Percentiles rank a stretch among this genome's conserved stretches.
Evolutionary conservation across 2,797 vertebrate species (phyloP).

Genomic region (Tenualosa ilisha): DNA sequence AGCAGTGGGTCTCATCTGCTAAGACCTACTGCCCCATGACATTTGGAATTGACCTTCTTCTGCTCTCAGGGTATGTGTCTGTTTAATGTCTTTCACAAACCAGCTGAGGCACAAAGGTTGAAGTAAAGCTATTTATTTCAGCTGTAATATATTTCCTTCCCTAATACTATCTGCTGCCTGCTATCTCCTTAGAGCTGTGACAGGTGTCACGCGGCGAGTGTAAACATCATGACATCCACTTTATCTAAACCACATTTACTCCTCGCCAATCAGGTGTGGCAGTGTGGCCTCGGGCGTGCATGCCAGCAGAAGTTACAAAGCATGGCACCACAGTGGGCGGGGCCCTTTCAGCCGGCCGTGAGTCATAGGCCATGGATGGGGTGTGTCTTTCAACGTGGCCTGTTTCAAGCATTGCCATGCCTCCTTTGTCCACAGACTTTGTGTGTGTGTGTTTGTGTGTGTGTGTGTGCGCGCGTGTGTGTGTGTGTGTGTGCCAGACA

Average conservation of each 20-base stretch:
- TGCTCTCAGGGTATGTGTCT: not conserved
- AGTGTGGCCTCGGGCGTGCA: not conserved
- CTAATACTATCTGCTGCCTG: not conserved
- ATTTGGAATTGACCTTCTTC: not conserved
- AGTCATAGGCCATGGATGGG: not conserved
- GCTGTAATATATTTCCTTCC: not conserved
- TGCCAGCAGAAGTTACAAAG: not conserved
- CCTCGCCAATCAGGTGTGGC: not conserved
- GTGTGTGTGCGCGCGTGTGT: not conserved
- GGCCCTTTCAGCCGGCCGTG: not conserved
- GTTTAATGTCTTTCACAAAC: not conserved
- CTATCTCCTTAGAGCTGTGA: too few relatives aligned
- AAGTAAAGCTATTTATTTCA: not conserved
- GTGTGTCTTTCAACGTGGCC: not conserved
- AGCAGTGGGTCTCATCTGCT: too few relatives aligned
- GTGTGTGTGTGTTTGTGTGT: not conserved
- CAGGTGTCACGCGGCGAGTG: not conserved
- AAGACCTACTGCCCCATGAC: too few relatives aligned
- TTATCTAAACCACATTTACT: not conserved
- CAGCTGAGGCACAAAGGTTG: not conserved
- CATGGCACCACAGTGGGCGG: not conserved
- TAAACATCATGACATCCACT: not conserved
- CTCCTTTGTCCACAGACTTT: not conserved
- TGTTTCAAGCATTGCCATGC: not conserved
- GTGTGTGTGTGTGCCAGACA: constrained; percentile 3